Conservation (phyloP, 2,113 vertebrate species). For the Elanoides forficatus region DNA sequence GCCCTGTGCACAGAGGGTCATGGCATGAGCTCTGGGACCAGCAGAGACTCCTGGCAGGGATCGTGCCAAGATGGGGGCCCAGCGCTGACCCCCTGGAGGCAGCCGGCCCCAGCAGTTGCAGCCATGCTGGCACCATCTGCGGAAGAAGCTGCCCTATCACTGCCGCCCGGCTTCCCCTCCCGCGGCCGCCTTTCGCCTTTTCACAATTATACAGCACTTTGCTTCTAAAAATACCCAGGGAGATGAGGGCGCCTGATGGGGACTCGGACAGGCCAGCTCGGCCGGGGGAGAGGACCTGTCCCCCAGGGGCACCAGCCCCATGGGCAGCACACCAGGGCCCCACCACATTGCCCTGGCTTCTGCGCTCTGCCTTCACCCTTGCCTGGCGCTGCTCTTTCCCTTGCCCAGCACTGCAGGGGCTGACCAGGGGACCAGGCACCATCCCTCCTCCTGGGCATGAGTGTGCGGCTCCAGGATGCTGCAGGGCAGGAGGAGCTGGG, state of each 20-base stretch:
- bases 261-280: accelerated
- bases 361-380: not conserved
- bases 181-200: accelerated
- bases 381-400: not conserved
- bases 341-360: not conserved
- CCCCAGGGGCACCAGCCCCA: not conserved
- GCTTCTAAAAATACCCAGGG: constrained; percentile 20
- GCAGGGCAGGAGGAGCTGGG: not conserved
- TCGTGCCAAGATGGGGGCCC: accelerated
- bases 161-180: not conserved
- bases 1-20: accelerated
- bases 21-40: not conserved
- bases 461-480: accelerated
- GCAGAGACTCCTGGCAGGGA: not conserved
- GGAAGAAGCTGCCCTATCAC: constrained; percentile 45
- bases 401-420: not conserved
- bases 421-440: not conserved
- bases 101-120: accelerated
- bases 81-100: accelerated
- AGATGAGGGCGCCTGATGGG: not conserved
- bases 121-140: not conserved
- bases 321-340: not conserved
- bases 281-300: accelerated
- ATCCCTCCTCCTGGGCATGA: not conserved
- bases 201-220: not conserved